These are phyloP conservation scores for Pseudochaenichthys georgianus DNA, from an alignment of 2,797 vertebrate species.

Conservation along the genomic window DNA sequence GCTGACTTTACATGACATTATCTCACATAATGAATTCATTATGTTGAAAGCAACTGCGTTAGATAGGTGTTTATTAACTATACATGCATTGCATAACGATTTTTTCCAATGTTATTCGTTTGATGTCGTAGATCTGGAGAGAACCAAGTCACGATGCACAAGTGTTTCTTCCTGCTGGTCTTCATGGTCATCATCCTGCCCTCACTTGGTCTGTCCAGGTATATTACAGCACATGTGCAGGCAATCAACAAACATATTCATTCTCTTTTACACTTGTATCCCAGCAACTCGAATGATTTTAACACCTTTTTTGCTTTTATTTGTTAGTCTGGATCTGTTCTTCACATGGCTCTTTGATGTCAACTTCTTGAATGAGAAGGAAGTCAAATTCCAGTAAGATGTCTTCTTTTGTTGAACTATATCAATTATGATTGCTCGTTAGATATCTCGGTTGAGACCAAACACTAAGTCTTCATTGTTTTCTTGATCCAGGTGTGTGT, in stretches of 20 bases:
- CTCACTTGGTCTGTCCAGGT: constrained; percentile 96
- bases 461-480: neutral
- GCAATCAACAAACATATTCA: neutral
- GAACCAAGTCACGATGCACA: constrained; percentile 96
- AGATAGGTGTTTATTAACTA: neutral
- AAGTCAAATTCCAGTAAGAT: constrained; percentile 96
- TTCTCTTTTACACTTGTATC: neutral
- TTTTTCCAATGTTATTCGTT: constrained; percentile 1
- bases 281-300: neutral
- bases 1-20: constrained; percentile 30
- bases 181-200: constrained; percentile 98
- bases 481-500: constrained; percentile 90
- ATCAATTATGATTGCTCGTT: neutral
- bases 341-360: constrained; percentile 98
- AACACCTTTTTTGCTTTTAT: constrained; percentile 1
- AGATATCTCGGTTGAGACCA: neutral
- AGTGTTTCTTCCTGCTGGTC: constrained; percentile 95
- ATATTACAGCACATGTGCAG: constrained; percentile 45
- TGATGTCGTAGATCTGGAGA: constrained; percentile 87
- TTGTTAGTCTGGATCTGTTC: constrained; percentile 92
- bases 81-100: constrained; percentile 1
- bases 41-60: neutral
- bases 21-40: constrained; percentile 14
- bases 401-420: neutral
- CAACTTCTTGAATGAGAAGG: constrained; percentile 90